phyloP scores from a whole-genome alignment of 2,888 invertebrate species.

The Callosobruchus maculatus region DNA sequence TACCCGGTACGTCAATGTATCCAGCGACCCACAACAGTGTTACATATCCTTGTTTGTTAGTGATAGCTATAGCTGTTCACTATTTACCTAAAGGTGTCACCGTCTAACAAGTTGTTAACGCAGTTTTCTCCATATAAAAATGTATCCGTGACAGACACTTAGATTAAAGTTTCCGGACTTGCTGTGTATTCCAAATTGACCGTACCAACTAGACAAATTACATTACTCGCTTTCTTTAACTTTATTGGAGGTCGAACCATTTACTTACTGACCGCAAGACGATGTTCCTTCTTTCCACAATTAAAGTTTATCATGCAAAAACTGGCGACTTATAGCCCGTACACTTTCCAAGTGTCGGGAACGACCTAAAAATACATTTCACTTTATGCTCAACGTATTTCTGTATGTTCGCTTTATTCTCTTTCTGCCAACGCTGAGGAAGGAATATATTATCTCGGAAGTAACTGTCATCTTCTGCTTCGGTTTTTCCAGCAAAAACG shows the following conservation, averaged over 20 bases:
- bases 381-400: not conserved
- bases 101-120: too few species aligned
- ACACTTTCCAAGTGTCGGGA: constrained; percentile 18
- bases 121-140: too few species aligned
- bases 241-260: constrained; percentile 26
- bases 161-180: too few species aligned
- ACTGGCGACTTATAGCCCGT: constrained; percentile 13
- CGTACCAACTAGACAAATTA: constrained; percentile 19
- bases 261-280: constrained; percentile 32
- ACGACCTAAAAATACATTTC: constrained; percentile 5
- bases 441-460: not conserved
- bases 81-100: too few species aligned
- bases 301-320: constrained; percentile 23
- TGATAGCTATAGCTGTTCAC: too few species aligned
- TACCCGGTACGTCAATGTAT: too few species aligned
- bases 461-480: not conserved
- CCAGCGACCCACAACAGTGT: too few species aligned
- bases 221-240: constrained; percentile 21
- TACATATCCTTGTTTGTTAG: too few species aligned
- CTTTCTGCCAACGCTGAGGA: not conserved
- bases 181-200: not conserved
- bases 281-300: constrained; percentile 20
- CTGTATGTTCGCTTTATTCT: not conserved
- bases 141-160: too few species aligned
- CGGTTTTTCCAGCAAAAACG: not conserved